A percentile compares a stretch with the other conserved stretches of the same genome.
These are phyloP conservation scores for Lobophora halterata DNA, from an alignment of 2,888 invertebrate genomes.

Conservation along the genomic window DNA sequence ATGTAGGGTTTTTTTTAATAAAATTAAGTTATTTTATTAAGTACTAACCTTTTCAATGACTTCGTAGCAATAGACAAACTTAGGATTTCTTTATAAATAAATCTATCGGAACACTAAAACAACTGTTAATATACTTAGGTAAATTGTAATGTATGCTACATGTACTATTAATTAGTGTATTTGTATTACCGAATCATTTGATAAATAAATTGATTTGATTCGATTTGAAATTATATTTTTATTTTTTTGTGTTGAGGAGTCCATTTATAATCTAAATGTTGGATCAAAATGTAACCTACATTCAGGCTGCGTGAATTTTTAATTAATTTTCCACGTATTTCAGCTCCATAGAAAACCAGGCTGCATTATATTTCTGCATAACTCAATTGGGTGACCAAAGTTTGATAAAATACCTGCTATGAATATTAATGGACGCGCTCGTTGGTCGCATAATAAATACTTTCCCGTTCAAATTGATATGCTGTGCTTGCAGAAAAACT, in stretches of 20 bases:
- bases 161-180: too few relatives aligned
- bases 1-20: too few relatives aligned
- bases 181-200: too few relatives aligned
- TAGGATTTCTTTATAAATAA: too few relatives aligned
- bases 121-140: too few relatives aligned
- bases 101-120: too few relatives aligned
- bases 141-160: too few relatives aligned
- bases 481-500: conserved; percentile 1
- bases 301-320: neutral
- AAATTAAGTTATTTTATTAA: too few relatives aligned
- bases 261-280: neutral
- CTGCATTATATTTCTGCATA: conserved; percentile 3
- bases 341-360: neutral
- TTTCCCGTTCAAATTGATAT: conserved; percentile 9
- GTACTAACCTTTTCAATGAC: too few relatives aligned
- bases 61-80: too few relatives aligned
- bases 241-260: neutral
- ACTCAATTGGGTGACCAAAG: conserved; percentile 9
- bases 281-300: neutral
- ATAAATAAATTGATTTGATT: too few relatives aligned
- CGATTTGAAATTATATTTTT: too few relatives aligned
- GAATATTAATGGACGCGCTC: conserved; percentile 24
- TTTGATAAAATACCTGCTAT: conserved; percentile 22
- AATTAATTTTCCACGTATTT: neutral
- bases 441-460: conserved; percentile 18